Evolutionary conservation across 2,888 invertebrate genomes (phyloP).

Genomic region (Hanleya hanleyi): DNA sequence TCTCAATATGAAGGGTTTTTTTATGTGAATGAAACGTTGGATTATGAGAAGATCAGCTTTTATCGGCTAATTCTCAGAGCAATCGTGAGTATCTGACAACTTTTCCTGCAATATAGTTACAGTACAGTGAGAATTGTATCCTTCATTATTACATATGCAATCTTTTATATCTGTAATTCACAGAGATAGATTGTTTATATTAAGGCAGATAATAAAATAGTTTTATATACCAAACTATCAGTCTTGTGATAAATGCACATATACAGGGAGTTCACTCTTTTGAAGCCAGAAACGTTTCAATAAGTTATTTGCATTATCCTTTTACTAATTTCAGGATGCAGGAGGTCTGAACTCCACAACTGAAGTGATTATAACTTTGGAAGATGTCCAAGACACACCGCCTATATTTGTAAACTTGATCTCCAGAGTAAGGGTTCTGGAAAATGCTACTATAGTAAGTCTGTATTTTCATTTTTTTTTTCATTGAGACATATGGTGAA

Average conservation of each 20-base stretch:
- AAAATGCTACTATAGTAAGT: conserved; percentile 81
- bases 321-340: conserved; percentile 72
- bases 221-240: too few relatives aligned
- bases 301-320: neutral
- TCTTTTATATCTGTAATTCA: too few relatives aligned
- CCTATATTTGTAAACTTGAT: conserved; percentile 91
- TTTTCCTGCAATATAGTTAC: too few relatives aligned
- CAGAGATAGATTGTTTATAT: too few relatives aligned
- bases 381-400: conserved; percentile 94
- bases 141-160: too few relatives aligned
- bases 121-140: too few relatives aligned
- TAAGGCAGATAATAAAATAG: too few relatives aligned
- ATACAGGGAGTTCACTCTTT: too few relatives aligned
- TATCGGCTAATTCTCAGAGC: conserved; percentile 70
- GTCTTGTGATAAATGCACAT: too few relatives aligned
- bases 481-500: too few relatives aligned
- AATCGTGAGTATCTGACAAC: too few relatives aligned
- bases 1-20: conserved; percentile 72
- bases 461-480: neutral
- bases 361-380: conserved; percentile 89
- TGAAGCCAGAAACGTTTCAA: too few relatives aligned
- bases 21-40: conserved; percentile 80
- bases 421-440: conserved; percentile 86
- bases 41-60: conserved; percentile 80
- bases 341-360: conserved; percentile 80